Evolutionary conservation across 2,797 vertebrate genomes (phyloP), one percentile per base, ranked within the genome.

Genomic region (Bovichtus diacanthus): DNA sequence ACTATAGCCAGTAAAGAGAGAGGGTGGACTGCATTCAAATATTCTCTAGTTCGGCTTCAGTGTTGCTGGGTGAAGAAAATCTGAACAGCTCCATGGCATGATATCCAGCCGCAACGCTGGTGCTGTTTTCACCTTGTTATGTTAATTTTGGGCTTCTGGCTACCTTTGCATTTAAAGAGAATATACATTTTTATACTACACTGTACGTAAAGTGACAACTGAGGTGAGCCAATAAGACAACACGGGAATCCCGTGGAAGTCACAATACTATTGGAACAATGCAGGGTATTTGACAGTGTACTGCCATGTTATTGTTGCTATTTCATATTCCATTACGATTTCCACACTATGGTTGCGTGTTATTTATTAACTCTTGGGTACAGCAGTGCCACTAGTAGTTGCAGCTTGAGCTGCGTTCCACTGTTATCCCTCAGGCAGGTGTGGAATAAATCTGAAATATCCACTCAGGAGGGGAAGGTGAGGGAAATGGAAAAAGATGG

Each of bases 281-380:
- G 2, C 8, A 34, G 31, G 31, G 31, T 34, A 34, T 34, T 34
- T 34, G 31, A 34, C 34, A 34, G 39, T 75, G 72, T 46, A 53
- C 59, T 6, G 25, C 47, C 67, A 25, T 23, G 54, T 58, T 73
- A 78, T 86, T 70, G 23, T 66, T 9, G 54, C 70, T 29, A 38
- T 73, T 88, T 87, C 63, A 74, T 77, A 75, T 90, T 76, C 80
- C 82, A 87, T 84, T 81, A 85, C 76, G 79, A 69, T 78, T n/a
- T 75, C 76, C 83, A 83, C 72, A 87, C 86, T 76, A 78, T 77
- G 68, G 71, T 58, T 68, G 74, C 87, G 80, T 80, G 74, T 76
- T 82, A 71, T 86, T 85, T 88, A 90, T 88, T 85, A 88, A 90
- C 82, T 83, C 54, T 29, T 16, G 76, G 86, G 49, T 78, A 50